phyloP scores from a whole-genome alignment of 2,113 vertebrate genomes.

The Hypocryptadius cinnamomeus region DNA sequence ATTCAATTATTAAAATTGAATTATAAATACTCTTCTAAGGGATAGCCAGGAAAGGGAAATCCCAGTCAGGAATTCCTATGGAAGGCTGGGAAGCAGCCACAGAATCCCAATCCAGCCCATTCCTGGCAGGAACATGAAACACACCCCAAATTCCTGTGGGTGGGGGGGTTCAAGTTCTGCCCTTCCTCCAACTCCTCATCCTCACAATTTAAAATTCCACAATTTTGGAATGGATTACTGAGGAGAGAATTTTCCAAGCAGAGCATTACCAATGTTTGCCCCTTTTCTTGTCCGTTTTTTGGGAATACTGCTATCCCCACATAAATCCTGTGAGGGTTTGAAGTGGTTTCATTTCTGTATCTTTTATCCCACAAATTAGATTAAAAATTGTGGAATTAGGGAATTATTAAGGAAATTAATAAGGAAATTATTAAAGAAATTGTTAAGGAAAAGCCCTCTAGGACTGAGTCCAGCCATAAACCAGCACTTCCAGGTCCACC shows the following conservation, averaged over 20 bases:
- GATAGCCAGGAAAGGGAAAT: background rate
- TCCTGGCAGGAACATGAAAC: fast-evolving
- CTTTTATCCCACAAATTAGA: background rate
- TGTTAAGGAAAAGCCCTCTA: background rate
- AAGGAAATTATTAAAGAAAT: no score
- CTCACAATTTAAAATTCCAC: background rate
- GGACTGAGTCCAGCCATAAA: no score
- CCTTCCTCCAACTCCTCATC: background rate
- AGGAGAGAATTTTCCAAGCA: background rate
- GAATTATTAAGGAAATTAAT: background rate
- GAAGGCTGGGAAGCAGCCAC: background rate
- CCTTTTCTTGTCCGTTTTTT: background rate
- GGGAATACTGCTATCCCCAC: background rate
- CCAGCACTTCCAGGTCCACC: background rate
- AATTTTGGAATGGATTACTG: background rate
- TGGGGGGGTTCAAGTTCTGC: background rate
- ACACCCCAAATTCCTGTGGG: background rate
- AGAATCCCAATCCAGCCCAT: background rate
- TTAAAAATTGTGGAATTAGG: background rate
- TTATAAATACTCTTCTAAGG: background rate
- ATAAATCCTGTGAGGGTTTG: fast-evolving
- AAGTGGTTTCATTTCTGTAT: background rate
- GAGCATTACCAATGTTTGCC: background rate
- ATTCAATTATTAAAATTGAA: background rate
- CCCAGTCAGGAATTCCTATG: background rate